A percentile compares a stretch with the other conserved stretches of the same genome.
These are phyloP conservation scores for Protonibea diacanthus DNA, from an alignment of 2,797 vertebrate genomes.

Conservation along the genomic window DNA sequence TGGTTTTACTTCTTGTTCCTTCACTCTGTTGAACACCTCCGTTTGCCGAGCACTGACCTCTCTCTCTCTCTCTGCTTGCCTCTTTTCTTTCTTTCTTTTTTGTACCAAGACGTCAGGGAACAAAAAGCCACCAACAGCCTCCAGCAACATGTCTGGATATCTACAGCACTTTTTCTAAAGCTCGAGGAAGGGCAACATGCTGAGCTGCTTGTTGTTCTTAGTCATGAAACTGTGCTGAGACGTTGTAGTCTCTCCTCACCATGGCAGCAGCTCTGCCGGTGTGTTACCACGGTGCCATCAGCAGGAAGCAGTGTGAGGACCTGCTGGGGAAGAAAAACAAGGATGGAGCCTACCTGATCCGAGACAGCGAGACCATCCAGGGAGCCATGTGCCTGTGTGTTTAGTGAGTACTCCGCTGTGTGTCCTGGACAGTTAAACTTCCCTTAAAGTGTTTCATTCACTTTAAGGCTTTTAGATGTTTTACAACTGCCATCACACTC, in stretches of 20 bases:
- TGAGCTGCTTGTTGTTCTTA: background rate
- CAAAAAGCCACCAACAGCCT: background rate
- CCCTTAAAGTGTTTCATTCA: too few relatives aligned
- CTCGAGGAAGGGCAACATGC: fast-evolving
- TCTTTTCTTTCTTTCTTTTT: too few relatives aligned
- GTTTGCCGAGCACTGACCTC: background rate
- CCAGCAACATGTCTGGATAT: background rate
- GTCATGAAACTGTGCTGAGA: conserved; percentile 7
- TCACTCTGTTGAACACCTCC: background rate
- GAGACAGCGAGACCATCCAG: conserved; percentile 83
- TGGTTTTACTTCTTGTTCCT: background rate
- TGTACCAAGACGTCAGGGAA: too few relatives aligned
- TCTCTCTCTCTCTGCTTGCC: background rate
- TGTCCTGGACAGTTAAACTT: too few relatives aligned
- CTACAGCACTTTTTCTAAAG: fast-evolving
- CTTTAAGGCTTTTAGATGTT: background rate
- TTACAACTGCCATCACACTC: background rate
- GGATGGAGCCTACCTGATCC: conserved; percentile 80
- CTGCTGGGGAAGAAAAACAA: conserved; percentile 74
- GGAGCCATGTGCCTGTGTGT: conserved; percentile 85
- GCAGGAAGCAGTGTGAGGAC: conserved; percentile 73
- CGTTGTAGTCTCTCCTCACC: background rate
- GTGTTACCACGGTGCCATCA: conserved; percentile 79
- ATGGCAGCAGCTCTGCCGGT: conserved; percentile 67
- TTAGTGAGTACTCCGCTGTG: conserved; percentile 75